Conservation (phyloP, 1,140 invertebrate species). For the Vollenhovia emeryi region DNA sequence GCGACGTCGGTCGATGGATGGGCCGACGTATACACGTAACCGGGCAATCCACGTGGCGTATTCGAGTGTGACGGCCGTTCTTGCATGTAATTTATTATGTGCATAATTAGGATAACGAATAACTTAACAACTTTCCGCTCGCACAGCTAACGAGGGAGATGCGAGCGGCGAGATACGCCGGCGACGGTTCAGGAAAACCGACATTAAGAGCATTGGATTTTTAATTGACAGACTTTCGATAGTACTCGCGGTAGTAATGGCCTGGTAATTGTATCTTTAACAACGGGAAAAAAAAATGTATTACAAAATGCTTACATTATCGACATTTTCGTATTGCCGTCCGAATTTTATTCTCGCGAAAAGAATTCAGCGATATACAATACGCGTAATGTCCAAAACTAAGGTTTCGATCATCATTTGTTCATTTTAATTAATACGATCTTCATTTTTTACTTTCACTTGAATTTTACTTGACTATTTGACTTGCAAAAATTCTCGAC, state of each 20-base stretch:
- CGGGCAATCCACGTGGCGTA: slow-evolving; percentile 8
- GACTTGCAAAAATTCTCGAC: not conserved
- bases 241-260: not conserved
- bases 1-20: slow-evolving; percentile 62
- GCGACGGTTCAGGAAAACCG: slow-evolving; percentile 26
- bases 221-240: slow-evolving; percentile 45
- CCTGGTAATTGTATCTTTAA: too few species aligned
- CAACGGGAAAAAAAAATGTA: not conserved
- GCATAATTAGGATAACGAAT: slow-evolving; percentile 72
- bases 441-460: not conserved
- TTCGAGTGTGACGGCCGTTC: slow-evolving; percentile 57
- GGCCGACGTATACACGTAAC: slow-evolving; percentile 38
- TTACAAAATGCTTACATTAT: not conserved
- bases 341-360: not conserved
- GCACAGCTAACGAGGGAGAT: slow-evolving; percentile 56
- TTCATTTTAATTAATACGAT: too few species aligned
- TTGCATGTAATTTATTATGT: slow-evolving; percentile 73
- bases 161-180: slow-evolving; percentile 26
- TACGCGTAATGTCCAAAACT: not conserved
- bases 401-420: not conserved
- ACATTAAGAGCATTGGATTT: slow-evolving; percentile 8
- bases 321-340: not conserved
- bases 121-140: slow-evolving; percentile 65
- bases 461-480: not conserved
- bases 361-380: not conserved